Base-by-base conservation (phyloP, 1,140 invertebrate genomes). In the Bicyclus anynana region DNA sequence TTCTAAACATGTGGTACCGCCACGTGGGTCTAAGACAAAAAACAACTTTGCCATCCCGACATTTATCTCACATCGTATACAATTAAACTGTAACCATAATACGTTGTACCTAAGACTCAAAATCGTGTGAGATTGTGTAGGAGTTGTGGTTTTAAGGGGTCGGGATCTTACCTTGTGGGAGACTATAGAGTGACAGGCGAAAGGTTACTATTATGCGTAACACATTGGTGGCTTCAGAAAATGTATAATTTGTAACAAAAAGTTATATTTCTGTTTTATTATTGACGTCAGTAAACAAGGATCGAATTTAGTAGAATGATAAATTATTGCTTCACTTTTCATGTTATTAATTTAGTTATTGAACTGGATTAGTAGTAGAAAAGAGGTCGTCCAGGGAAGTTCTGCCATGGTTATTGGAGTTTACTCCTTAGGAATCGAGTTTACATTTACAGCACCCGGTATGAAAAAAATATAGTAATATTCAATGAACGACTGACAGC, bases 151-250 rank as follows among this genome's bases (percentile, higher is more conserved):
- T 14, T 35, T 60, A 26, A 18, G 48, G 4, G 18, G 23, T 53
- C 48, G 26, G 6, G 1, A 16, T 53, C 23, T 74, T 71, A 84
- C 81, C 77, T 84, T 82, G 81, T 81, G 81, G 81, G 81, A 82
- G 81, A 81, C 71, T 72, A 64, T 62, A 53, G 65, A 70, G 74
- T 69, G 71, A 77, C 69, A 80, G 63, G 69, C 74, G 58, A 82
- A 80, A 82, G 77, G 74, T 82, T 80, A 74, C 73, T 60, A 61
- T 78, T 74, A 80, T 82, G 75, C 68, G 65, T 67, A 74, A 69
- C 79, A 82, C 57, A 79, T 83, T 80, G 40, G 77, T 50, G 46
- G 42, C 27, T 54, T 60, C 14, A 60, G 46, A 49, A 53, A 53
- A 52, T 40, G 33, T 54, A 35, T 26, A 53, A 50, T 42, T 60